Base-by-base conservation (phyloP, 2,113 vertebrate species). In the Echinops telfairi region DNA sequence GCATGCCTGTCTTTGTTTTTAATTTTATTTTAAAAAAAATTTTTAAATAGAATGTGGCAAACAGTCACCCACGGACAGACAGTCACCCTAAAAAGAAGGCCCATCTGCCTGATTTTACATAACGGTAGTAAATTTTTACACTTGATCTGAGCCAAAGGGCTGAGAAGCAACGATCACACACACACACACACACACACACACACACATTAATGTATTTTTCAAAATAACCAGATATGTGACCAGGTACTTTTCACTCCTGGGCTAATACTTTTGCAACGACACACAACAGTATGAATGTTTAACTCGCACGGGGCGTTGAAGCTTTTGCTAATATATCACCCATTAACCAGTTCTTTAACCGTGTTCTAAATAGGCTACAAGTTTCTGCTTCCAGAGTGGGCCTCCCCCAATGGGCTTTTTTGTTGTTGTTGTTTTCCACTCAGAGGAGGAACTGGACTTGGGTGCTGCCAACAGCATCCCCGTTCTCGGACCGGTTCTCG, bases 11-110 rank as follows among this genome's bases (percentile, higher is more conserved):
- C 62, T 25, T 64, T 64, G 22, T 62, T 23, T 62, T 62, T 62
- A 19, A 86, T 62, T 38, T 47, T 78, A 66, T 89, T 94, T 95
- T 66, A 70, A 66, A 7, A 81, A 93, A 60, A 58, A 16, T 12
- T 29, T 25, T 53, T 53, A 12, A 53, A 53, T 53, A 53, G 47
- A 22, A 57, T 33, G 9, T 23, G 4, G 22, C 16, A 86, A 81
- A 27, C 53, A 29, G 31, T 43, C 83, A 43, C 70, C 66, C 36
- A 36, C 94, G 17, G 22, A 64, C 16, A 3, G 33, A 15, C 6
- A 1, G 17, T 17, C 23, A 6, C 71, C 29, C 91, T 58, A 68
- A 71, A 86, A 94, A 66, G 33, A 40, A 60, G 22, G 71, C 19
- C 25, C 29, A 31, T 57, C 77, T 38, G 2, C 15, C 5, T n/a